These are phyloP conservation scores for Equus quagga DNA, from an alignment of 2,113 vertebrate genomes.

Conservation along the genomic window DNA sequence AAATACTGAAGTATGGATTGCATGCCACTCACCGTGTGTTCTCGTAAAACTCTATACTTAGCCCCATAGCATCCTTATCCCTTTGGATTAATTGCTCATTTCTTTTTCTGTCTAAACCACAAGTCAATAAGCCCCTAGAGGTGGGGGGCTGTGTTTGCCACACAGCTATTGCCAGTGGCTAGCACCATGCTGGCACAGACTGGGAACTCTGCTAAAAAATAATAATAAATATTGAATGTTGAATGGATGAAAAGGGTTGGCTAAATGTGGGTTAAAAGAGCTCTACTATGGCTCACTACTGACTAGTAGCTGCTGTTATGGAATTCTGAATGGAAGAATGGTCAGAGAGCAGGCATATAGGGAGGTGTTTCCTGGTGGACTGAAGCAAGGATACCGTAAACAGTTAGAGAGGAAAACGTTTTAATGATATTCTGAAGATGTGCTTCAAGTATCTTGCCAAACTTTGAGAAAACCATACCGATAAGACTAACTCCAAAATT, in stretches of 20 bases:
- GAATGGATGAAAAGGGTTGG: not conserved
- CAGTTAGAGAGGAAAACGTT: not conserved
- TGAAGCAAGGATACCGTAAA: not conserved
- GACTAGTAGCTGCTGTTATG: not conserved
- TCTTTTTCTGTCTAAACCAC: constrained; percentile 20
- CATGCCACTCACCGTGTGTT: not conserved
- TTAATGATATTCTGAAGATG: not conserved
- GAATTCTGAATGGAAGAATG: not conserved
- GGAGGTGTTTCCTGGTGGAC: not conserved
- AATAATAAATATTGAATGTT: not conserved
- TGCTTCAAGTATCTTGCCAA: not conserved
- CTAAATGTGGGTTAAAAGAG: not conserved
- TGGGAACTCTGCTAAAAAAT: not conserved
- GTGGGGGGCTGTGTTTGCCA: not conserved
- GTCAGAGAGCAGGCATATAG: not conserved
- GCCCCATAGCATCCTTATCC: not conserved
- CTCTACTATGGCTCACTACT: not conserved
- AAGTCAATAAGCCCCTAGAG: not conserved
- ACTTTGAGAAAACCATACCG: not conserved
- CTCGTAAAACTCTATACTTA: not conserved
- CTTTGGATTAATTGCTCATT: constrained; percentile 5
- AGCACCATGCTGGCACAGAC: not conserved
- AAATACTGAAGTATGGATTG: not conserved
- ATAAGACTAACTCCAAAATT: not conserved
- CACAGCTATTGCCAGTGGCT: not conserved